phyloP scores from a whole-genome alignment of 2,888 invertebrate species.

The Athalia cordata region DNA sequence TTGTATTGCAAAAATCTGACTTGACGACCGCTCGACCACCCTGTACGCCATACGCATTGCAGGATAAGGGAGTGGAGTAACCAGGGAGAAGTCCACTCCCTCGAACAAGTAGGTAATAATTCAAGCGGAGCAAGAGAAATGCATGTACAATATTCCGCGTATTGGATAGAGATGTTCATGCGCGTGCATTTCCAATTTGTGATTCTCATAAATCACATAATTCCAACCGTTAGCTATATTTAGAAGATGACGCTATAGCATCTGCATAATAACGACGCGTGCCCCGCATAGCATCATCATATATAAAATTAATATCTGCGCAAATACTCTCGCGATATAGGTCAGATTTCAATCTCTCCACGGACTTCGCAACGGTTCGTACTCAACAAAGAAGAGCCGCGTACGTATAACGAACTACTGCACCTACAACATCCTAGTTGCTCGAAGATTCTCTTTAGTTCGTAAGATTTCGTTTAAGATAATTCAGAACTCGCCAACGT shows the following conservation, averaged over 20 bases:
- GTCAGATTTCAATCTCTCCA: conserved; percentile 38
- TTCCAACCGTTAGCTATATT: conserved; percentile 21
- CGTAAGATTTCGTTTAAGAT: conserved; percentile 38
- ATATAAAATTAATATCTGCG: conserved; percentile 25
- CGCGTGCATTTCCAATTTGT: neutral
- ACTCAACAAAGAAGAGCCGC: too few species aligned
- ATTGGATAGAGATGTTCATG: conserved; percentile 20
- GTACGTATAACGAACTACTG: too few species aligned
- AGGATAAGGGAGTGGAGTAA: neutral
- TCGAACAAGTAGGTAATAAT: too few species aligned
- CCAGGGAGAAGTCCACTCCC: neutral
- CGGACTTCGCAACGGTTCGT: neutral
- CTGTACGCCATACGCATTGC: too few species aligned
- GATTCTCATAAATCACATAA: conserved; percentile 33
- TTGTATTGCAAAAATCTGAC: neutral
- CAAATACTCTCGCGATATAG: conserved; percentile 38
- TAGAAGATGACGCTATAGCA: conserved; percentile 37
- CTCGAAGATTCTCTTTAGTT: neutral
- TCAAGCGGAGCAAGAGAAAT: too few species aligned
- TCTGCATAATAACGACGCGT: conserved; percentile 32
- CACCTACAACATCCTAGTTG: too few species aligned
- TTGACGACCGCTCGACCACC: neutral
- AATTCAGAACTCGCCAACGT: conserved; percentile 14
- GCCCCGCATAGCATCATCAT: conserved; percentile 13
- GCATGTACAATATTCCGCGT: too few species aligned